A percentile compares a stretch with the other conserved stretches of the same genome.
Conservation (phyloP, 1,140 invertebrate species). For the Ceratina calcarata region DNA sequence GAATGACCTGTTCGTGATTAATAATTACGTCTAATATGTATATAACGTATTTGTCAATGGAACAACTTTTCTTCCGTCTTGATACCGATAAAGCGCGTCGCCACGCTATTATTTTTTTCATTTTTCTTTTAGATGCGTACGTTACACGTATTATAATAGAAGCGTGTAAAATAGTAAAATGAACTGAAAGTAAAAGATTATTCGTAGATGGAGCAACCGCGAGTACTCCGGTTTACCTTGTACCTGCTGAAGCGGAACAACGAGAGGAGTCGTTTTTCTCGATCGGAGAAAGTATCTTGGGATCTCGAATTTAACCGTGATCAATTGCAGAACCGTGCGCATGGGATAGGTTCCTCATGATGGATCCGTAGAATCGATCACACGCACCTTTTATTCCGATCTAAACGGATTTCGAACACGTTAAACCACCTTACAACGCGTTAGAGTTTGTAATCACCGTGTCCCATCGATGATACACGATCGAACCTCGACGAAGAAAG, state of each 20-base stretch:
- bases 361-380: background rate
- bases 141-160: no score
- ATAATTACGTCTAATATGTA: no score
- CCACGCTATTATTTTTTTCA: no score
- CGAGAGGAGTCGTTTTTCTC: constrained; percentile 1
- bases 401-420: background rate
- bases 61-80: no score
- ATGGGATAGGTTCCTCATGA: background rate
- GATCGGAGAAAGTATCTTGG: background rate
- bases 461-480: background rate
- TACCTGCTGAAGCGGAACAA: constrained; percentile 30
- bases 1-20: no score
- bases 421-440: background rate
- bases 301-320: background rate
- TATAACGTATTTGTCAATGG: no score
- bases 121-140: constrained; percentile 24
- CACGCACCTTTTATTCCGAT: background rate
- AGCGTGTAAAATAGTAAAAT: no score
- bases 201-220: no score
- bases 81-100: no score
- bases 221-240: constrained; percentile 30
- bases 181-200: no score
- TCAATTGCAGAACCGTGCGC: background rate
- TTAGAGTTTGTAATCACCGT: constrained; percentile 5
- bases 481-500: background rate